Percentiles rank a stretch among this genome's conserved stretches.
These are phyloP conservation scores for Plagodis dolabraria DNA, from an alignment of 2,888 invertebrate species.

Conservation along the genomic window DNA sequence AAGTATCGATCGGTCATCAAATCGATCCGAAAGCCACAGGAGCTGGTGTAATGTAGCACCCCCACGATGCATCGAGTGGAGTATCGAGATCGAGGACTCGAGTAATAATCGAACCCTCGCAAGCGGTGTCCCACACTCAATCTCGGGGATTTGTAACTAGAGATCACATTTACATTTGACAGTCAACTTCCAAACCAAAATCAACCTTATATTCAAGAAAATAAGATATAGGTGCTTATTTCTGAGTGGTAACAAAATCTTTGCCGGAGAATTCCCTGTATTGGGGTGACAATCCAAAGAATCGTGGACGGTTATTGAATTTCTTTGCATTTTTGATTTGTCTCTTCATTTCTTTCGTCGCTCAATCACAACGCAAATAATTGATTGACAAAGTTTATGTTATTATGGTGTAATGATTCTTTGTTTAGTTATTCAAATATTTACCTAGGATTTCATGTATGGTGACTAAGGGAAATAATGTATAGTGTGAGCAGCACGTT, in stretches of 20 bases:
- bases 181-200: conserved; percentile 42
- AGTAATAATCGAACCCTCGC: conserved; percentile 77
- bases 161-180: conserved; percentile 38
- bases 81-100: conserved; percentile 72
- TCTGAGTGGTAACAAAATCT: conserved; percentile 18
- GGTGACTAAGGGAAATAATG: neutral
- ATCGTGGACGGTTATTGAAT: conserved; percentile 77
- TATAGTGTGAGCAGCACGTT: no score
- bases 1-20: conserved; percentile 57
- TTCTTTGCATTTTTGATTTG: conserved; percentile 79
- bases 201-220: conserved; percentile 41
- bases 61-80: conserved; percentile 75
- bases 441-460: neutral
- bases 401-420: conserved; percentile 19
- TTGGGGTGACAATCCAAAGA: conserved; percentile 78
- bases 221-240: conserved; percentile 30
- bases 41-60: conserved; percentile 67
- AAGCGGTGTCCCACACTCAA: conserved; percentile 73
- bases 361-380: conserved; percentile 51
- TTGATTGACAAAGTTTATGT: conserved; percentile 32
- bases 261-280: conserved; percentile 55
- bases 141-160: conserved; percentile 72
- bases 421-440: conserved; percentile 5
- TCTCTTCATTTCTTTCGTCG: conserved; percentile 65
- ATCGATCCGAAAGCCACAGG: conserved; percentile 57